Conservation (phyloP, 2,888 invertebrate genomes). For the Morinoia aosen region DNA sequence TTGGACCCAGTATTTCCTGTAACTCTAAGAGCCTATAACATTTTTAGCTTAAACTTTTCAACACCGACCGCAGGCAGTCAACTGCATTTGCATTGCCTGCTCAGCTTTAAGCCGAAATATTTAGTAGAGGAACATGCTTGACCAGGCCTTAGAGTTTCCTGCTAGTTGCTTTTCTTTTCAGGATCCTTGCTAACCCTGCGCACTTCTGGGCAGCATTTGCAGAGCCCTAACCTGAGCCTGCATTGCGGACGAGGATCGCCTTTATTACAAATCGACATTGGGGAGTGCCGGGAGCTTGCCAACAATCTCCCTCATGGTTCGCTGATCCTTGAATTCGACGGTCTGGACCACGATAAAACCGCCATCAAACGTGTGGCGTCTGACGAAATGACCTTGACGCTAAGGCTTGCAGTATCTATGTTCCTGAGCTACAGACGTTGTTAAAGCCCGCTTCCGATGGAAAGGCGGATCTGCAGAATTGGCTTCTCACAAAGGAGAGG, state of each 20-base stretch:
- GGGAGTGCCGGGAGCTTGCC: neutral
- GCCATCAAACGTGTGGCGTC: constrained; percentile 5
- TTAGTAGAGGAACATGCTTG: neutral
- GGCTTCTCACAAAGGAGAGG: neutral
- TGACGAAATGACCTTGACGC: neutral
- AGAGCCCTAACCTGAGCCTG: neutral
- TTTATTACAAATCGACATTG: constrained; percentile 37
- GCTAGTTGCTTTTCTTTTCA: neutral
- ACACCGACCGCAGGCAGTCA: neutral
- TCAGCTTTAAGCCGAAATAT: neutral
- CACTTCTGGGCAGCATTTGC: neutral
- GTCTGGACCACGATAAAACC: neutral
- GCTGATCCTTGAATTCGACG: neutral
- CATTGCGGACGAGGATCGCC: constrained; percentile 26
- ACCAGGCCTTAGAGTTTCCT: neutral
- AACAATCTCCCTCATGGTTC: constrained; percentile 6
- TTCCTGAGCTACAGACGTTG: neutral
- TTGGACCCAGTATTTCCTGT: too few species aligned
- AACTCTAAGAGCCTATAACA: neutral
- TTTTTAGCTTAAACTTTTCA: neutral
- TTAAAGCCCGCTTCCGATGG: neutral
- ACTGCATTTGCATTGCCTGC: neutral
- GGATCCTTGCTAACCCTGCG: neutral
- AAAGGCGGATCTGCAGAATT: neutral
- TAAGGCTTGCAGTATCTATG: neutral